These are phyloP conservation scores for Mellivora capensis DNA, from an alignment of 2,113 vertebrate species.

Conservation along the genomic window DNA sequence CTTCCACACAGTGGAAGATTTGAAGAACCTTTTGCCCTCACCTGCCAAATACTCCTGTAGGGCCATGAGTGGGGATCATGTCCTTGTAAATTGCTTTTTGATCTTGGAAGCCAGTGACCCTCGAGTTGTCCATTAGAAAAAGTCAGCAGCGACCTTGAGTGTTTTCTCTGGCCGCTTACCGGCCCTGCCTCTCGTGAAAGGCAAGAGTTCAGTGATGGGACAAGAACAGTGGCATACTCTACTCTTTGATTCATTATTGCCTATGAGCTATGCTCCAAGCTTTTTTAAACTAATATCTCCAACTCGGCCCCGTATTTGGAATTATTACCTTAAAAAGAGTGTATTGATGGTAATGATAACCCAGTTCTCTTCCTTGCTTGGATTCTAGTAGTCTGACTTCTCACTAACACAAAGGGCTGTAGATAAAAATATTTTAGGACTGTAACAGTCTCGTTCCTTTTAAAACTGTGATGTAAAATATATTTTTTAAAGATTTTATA, in stretches of 20 bases:
- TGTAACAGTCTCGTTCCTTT: not conserved
- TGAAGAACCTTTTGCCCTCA: not conserved
- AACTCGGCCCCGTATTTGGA: not conserved
- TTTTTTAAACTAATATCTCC: not conserved
- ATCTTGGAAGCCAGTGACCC: not conserved
- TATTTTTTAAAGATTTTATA: not conserved
- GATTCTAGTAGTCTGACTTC: not conserved
- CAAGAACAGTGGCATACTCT: not conserved
- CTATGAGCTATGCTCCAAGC: not conserved
- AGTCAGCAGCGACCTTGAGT: not conserved
- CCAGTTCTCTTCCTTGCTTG: not conserved
- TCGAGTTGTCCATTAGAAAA: not conserved
- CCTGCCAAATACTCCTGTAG: not conserved
- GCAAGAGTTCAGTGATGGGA: not conserved
- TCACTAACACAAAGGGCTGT: not conserved
- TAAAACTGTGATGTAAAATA: not conserved
- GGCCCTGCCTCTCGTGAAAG: not conserved
- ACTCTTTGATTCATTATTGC: not conserved
- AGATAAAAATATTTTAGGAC: slow-evolving; percentile 18
- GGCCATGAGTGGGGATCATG: not conserved
- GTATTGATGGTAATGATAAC: not conserved
- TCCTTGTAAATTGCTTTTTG: not conserved
- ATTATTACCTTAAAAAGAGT: not conserved
- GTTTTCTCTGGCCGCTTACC: not conserved
- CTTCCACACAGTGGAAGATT: not conserved